phyloP scores from a whole-genome alignment of 2,797 vertebrate species.

The Gila robusta region DNA sequence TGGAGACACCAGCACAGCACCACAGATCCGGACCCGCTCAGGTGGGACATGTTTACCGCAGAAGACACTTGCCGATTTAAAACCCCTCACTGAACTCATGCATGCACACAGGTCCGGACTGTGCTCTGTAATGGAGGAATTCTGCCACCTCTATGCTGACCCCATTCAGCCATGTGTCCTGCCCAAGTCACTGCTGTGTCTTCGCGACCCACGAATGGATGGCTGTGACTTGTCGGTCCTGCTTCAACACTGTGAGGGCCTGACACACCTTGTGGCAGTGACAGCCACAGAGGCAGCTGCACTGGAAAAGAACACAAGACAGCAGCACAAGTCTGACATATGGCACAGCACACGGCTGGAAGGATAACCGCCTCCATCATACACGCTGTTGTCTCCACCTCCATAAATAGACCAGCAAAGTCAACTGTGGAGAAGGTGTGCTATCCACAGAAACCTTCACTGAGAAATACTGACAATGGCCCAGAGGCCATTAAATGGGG shows the following conservation, averaged over 20 bases:
- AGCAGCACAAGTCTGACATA: not conserved
- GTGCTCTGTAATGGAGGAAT: conserved; percentile 9
- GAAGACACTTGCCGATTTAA: not conserved
- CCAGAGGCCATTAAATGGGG: conserved; percentile 15
- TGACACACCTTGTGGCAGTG: conserved; percentile 17
- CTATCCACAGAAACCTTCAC: conserved; percentile 16
- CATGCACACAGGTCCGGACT: conserved; percentile 7
- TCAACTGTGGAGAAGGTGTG: conserved; percentile 20
- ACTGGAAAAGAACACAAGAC: conserved; percentile 11
- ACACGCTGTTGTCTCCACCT: conserved; percentile 17
- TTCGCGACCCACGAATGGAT: conserved; percentile 3
- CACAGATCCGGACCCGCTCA: too few relatives aligned
- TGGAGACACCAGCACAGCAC: too few relatives aligned
- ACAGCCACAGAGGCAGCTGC: conserved; percentile 17
- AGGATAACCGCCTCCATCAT: conserved; percentile 28
- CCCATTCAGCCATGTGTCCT: conserved; percentile 7
- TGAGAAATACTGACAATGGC: not conserved
- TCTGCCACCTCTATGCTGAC: conserved; percentile 21
- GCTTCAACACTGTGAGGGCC: conserved; percentile 5
- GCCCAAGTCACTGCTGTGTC: conserved; percentile 17
- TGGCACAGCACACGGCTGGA: conserved; percentile 15
- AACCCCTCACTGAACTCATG: not conserved
- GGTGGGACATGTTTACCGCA: not conserved
- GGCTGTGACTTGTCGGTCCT: conserved; percentile 24
- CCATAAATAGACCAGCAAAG: conserved; percentile 16